phyloP scores from a whole-genome alignment of 1,140 invertebrate genomes.

The Rhagoletis zephyria region DNA sequence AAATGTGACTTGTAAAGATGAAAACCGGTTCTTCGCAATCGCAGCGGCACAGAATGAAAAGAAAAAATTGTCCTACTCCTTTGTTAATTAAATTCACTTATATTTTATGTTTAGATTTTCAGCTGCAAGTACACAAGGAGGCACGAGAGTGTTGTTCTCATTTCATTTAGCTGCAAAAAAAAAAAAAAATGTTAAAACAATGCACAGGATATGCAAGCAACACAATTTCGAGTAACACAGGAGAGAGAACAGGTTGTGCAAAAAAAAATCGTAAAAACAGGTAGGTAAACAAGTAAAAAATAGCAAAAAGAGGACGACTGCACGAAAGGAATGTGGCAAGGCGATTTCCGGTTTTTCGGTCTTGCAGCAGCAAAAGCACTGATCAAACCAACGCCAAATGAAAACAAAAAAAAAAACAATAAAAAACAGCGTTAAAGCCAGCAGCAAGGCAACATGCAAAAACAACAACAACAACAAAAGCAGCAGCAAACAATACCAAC shows the following conservation, averaged over 20 bases:
- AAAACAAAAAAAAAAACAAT: not conserved
- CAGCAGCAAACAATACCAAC: not conserved
- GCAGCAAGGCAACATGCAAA: not conserved
- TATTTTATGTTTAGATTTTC: no score
- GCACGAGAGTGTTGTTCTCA: not conserved
- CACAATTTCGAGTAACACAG: not conserved
- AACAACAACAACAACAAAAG: slow-evolving; percentile 16
- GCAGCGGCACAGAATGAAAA: no score
- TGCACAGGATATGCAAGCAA: not conserved
- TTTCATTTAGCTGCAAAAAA: not conserved
- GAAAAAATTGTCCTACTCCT: no score
- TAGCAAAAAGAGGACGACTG: not conserved
- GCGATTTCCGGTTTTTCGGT: slow-evolving; percentile 40
- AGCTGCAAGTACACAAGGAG: no score
- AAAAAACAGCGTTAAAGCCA: not conserved
- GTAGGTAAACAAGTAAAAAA: not conserved
- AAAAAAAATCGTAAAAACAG: not conserved
- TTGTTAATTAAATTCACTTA: no score
- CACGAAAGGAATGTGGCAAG: slow-evolving; percentile 39
- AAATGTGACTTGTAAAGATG: no score
- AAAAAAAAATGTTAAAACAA: not conserved
- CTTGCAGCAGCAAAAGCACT: not conserved
- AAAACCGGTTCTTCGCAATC: no score
- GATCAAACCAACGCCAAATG: not conserved
- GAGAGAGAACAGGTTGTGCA: not conserved